Evolutionary conservation across 2,888 invertebrate species (phyloP).

Genomic region (Ditylenchus weischeri): DNA sequence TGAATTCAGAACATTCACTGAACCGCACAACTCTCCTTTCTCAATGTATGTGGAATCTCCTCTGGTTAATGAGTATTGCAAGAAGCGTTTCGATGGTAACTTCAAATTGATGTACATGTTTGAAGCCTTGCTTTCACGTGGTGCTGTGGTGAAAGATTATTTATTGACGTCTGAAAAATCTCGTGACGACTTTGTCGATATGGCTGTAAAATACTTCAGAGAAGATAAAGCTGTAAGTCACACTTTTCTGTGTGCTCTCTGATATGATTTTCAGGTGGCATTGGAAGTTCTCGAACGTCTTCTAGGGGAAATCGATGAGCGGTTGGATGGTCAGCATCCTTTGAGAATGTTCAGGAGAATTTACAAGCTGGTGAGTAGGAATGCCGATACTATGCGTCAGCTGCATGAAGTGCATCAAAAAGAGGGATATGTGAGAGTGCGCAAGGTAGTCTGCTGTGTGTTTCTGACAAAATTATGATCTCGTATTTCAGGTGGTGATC

Average conservation of each 20-base stretch:
- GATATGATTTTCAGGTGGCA: constrained; percentile 17
- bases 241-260: background rate
- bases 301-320: constrained; percentile 31
- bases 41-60: constrained; percentile 21
- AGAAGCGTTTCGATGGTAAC: constrained; percentile 17
- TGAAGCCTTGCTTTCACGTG: constrained; percentile 33
- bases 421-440: constrained; percentile 38
- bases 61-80: constrained; percentile 15
- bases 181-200: constrained; percentile 28
- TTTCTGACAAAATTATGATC: background rate
- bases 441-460: constrained; percentile 30
- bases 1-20: constrained; percentile 27
- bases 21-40: constrained; percentile 11
- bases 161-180: constrained; percentile 22
- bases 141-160: constrained; percentile 33
- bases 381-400: constrained; percentile 22
- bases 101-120: constrained; percentile 33
- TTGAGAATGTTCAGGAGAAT: constrained; percentile 26
- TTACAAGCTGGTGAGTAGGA: constrained; percentile 16
- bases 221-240: constrained; percentile 22
- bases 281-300: constrained; percentile 38
- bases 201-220: constrained; percentile 19
- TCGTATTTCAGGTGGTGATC: constrained; percentile 41
- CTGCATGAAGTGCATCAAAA: constrained; percentile 27
- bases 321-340: constrained; percentile 25